A percentile compares a stretch with the other conserved stretches of the same genome.
Evolutionary conservation across 2,113 vertebrate genomes (phyloP).

Genomic region (Colossoma macropomum): DNA sequence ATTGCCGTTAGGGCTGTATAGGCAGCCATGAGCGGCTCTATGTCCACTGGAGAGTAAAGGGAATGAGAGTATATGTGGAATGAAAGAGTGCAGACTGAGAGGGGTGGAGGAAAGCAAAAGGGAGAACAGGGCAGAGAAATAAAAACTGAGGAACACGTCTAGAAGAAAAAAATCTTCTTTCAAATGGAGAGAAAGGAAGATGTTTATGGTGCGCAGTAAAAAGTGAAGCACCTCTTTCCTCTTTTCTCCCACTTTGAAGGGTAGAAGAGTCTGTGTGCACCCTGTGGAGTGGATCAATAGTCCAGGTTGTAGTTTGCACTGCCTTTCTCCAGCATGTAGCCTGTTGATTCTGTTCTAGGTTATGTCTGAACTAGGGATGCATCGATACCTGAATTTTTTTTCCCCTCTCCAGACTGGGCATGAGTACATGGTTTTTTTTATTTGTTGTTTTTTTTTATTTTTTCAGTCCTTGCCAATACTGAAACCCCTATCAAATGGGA

Average conservation of each 20-base stretch:
- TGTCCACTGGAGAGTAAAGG: not conserved
- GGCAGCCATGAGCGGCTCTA: not conserved
- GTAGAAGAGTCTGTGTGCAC: not conserved
- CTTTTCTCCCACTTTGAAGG: not conserved
- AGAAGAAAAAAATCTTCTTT: not conserved
- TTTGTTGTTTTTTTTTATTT: no score
- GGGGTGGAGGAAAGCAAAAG: slow-evolving; percentile 28
- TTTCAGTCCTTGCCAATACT: no score
- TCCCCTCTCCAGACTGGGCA: no score
- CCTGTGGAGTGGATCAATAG: not conserved
- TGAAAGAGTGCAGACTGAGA: slow-evolving; percentile 4
- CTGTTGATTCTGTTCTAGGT: not conserved
- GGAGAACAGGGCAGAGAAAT: slow-evolving; percentile 16
- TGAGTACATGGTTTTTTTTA: no score
- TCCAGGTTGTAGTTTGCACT: not conserved
- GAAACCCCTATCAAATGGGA: no score
- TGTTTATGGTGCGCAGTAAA: slow-evolving; percentile 22
- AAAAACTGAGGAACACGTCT: not conserved
- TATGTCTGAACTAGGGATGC: no score
- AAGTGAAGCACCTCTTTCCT: not conserved
- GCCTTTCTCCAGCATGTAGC: not conserved
- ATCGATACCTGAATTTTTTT: no score
- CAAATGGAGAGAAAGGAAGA: not conserved
- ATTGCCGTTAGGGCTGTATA: not conserved
- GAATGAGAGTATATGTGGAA: not conserved